phyloP scores from a whole-genome alignment of 2,888 invertebrate species.

The Pteria penguin region DNA sequence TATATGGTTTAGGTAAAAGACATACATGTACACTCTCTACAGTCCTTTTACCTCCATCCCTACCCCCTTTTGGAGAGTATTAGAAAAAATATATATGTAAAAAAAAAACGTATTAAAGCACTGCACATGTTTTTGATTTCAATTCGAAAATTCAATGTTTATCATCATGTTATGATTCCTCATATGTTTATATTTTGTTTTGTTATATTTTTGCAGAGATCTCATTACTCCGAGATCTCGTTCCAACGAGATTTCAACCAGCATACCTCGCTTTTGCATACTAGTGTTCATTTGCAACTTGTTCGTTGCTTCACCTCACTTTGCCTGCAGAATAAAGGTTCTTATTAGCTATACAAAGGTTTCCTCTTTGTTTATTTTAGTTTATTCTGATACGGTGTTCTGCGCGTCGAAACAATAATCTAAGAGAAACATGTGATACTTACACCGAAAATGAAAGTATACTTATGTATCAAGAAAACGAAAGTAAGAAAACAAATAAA shows the following conservation, averaged over 20 bases:
- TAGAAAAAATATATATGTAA: background rate
- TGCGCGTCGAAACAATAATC: too few species aligned
- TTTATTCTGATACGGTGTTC: too few species aligned
- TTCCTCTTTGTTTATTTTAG: constrained; percentile 2
- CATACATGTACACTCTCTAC: too few species aligned
- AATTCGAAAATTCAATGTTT: background rate
- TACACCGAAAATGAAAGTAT: too few species aligned
- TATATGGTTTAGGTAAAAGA: too few species aligned
- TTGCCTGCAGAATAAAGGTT: constrained; percentile 21
- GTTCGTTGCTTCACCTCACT: constrained; percentile 20
- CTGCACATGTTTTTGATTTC: background rate
- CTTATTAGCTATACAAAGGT: constrained; percentile 38
- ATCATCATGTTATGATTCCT: background rate
- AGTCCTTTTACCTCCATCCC: too few species aligned
- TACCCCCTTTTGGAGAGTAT: background rate
- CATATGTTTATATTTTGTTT: constrained; percentile 13
- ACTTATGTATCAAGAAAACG: too few species aligned
- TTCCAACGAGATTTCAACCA: constrained; percentile 36
- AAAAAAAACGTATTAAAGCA: background rate
- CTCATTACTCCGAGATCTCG: constrained; percentile 13
- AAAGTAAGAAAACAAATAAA: too few species aligned
- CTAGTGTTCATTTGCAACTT: constrained; percentile 44
- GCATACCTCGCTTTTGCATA: constrained; percentile 46
- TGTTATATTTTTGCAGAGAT: constrained; percentile 8
- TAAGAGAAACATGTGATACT: too few species aligned